These are phyloP conservation scores for Lepisosteus oculatus DNA, from an alignment of 2,113 vertebrate genomes.

Conservation along the genomic window DNA sequence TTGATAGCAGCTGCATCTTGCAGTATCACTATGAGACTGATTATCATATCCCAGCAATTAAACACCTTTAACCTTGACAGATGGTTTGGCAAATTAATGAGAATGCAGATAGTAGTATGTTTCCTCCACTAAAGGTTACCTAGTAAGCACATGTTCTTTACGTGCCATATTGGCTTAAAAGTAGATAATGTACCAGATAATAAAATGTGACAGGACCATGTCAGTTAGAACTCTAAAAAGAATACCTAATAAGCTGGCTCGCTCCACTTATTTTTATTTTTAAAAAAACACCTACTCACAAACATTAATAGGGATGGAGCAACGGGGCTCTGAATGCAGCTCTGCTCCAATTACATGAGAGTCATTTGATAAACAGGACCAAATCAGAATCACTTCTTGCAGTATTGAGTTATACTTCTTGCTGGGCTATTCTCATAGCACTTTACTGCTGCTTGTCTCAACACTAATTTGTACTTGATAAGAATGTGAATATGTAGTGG, in stretches of 20 bases:
- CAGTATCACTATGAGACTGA: slow-evolving; percentile 34
- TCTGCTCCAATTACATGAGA: background rate
- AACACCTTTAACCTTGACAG: slow-evolving; percentile 53
- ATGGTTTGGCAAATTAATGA: slow-evolving; percentile 46
- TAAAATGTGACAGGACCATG: slow-evolving; percentile 3
- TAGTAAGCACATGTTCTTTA: slow-evolving; percentile 5
- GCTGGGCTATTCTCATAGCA: background rate
- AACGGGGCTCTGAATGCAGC: background rate
- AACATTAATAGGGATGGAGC: background rate
- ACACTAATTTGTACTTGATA: slow-evolving; percentile 3
- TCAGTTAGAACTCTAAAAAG: background rate
- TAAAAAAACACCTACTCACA: background rate
- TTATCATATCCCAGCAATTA: slow-evolving; percentile 52
- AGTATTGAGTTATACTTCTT: background rate
- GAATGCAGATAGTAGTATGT: slow-evolving; percentile 22
- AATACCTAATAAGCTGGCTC: slow-evolving; percentile 3
- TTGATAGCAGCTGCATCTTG: slow-evolving; percentile 25
- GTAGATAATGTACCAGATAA: background rate
- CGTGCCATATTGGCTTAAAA: slow-evolving; percentile 6
- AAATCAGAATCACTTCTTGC: background rate
- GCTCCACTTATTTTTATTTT: background rate
- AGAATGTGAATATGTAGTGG: too few species aligned
- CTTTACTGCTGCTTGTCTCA: background rate
- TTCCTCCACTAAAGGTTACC: slow-evolving; percentile 11
- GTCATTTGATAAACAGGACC: background rate